Conservation (phyloP, 2,113 vertebrate genomes). For the Myrmecophaga tridactyla region DNA sequence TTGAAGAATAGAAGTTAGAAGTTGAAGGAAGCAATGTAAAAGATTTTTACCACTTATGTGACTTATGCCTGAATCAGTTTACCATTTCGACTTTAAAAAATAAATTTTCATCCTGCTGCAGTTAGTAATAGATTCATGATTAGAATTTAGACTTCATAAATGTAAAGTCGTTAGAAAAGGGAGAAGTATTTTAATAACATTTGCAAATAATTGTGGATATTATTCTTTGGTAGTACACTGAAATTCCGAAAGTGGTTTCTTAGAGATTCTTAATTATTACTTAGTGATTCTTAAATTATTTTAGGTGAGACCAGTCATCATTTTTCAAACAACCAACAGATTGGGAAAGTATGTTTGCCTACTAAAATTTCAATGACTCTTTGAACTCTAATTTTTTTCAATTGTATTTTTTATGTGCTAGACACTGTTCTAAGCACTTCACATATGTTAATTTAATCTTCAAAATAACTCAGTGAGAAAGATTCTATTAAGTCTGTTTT, state of each 20-base stretch:
- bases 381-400: neutral
- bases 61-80: neutral
- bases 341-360: no score
- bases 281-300: neutral
- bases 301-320: neutral
- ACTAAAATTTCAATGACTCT: neutral
- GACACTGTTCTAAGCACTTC: no score
- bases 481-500: no score
- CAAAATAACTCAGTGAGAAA: no score
- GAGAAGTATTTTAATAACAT: neutral
- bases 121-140: neutral
- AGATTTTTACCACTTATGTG: neutral
- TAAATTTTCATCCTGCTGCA: neutral
- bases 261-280: neutral
- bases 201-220: no score
- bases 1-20: no score
- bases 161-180: neutral
- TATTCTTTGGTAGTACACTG: no score
- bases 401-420: neutral
- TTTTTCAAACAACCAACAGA: neutral
- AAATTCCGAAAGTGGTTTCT: neutral
- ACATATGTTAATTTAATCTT: no score
- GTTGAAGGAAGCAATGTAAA: neutral
- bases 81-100: neutral
- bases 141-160: neutral